Conservation (phyloP, 2,797 vertebrate genomes). For the Tenualosa thibaudeaui region DNA sequence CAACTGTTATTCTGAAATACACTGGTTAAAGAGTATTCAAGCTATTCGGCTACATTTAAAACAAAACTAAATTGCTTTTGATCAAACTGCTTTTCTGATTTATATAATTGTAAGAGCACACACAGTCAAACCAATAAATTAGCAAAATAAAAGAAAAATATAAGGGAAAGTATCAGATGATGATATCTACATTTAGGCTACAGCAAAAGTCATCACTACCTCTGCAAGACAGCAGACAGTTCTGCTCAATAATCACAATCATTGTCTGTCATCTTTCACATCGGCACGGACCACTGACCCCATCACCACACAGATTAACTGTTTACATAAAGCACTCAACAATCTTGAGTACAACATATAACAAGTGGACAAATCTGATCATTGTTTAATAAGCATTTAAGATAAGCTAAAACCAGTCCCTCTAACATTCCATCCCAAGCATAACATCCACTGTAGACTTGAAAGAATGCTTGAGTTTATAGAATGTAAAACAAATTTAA, state of each 20-base stretch:
- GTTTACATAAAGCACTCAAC: constrained; percentile 15
- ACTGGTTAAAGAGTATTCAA: neutral
- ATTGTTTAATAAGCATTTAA: constrained; percentile 11
- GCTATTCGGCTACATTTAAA: neutral
- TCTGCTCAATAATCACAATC: neutral
- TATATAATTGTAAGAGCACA: neutral
- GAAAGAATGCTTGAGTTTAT: neutral
- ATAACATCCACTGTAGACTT: neutral
- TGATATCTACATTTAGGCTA: neutral
- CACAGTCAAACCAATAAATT: neutral
- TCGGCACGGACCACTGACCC: neutral
- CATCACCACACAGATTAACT: neutral
- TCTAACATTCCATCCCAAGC: neutral
- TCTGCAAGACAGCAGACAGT: neutral
- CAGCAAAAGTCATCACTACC: neutral
- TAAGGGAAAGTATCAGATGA: neutral
- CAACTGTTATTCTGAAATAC: neutral
- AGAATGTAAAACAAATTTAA: neutral
- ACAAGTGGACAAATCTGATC: constrained; percentile 15
- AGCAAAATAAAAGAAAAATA: neutral
- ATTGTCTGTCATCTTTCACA: neutral
- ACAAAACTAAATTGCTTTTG: neutral
- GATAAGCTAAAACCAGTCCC: neutral
- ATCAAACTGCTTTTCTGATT: neutral
- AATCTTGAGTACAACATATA: neutral